phyloP scores from a whole-genome alignment of 2,113 vertebrate species.

The Perca schrenkii region DNA sequence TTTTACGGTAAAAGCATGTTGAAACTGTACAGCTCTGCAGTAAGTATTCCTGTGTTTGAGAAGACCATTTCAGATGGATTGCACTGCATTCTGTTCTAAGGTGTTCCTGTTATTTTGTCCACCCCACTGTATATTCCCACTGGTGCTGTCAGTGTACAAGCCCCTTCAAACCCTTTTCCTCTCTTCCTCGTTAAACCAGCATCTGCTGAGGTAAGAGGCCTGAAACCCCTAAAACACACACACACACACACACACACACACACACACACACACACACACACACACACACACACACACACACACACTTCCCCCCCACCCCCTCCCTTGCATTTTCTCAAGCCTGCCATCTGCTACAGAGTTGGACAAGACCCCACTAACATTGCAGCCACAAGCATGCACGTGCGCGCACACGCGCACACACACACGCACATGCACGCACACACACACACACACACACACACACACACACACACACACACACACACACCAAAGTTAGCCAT shows the following conservation, averaged over 20 bases:
- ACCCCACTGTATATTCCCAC: conserved; percentile 39
- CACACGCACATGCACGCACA: neutral
- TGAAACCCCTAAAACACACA: conserved; percentile 37
- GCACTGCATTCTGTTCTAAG: neutral
- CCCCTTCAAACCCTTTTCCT: conserved; percentile 55
- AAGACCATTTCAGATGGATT: neutral
- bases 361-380: conserved; percentile 68
- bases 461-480: conserved; percentile 28
- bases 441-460: neutral
- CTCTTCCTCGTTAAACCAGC: conserved; percentile 76
- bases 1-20: neutral
- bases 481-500: conserved; percentile 39
- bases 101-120: conserved; percentile 49
- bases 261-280: neutral
- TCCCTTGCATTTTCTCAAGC: conserved; percentile 63
- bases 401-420: conserved; percentile 32
- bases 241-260: conserved; percentile 12
- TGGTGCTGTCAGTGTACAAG: conserved; percentile 58
- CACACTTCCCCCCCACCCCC: conserved; percentile 21
- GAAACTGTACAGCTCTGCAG: too few species aligned
- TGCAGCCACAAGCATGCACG: conserved; percentile 30
- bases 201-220: conserved; percentile 80
- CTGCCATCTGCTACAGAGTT: conserved; percentile 84
- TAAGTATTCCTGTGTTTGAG: neutral
- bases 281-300: conserved; percentile 31